Percentiles rank a stretch among this genome's conserved stretches.
These are phyloP conservation scores for Sphaeridia pumilis DNA, from an alignment of 2,888 invertebrate genomes.

Conservation along the genomic window DNA sequence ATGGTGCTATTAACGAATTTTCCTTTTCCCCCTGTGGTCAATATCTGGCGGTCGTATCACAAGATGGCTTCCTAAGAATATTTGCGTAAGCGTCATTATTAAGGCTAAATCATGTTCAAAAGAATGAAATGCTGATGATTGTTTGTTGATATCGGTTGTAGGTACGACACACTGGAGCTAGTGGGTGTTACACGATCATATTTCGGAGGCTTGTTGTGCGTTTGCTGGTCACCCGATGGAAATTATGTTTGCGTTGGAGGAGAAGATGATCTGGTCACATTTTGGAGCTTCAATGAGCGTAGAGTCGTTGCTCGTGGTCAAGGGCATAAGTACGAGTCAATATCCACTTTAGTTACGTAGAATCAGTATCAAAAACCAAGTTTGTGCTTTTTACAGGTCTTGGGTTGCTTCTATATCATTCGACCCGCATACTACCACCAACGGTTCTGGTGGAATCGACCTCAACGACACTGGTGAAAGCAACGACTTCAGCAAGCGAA, in stretches of 20 bases:
- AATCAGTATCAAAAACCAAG: too few species aligned
- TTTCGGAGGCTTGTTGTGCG: constrained; percentile 94
- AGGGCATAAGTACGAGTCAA: constrained; percentile 42
- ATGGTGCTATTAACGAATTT: constrained; percentile 86
- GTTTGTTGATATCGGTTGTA: constrained; percentile 48
- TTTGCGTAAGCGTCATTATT: constrained; percentile 35
- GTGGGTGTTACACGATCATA: constrained; percentile 88
- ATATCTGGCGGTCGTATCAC: constrained; percentile 85
- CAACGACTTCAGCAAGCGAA: constrained; percentile 38
- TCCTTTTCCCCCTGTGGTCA: constrained; percentile 90
- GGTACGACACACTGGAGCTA: constrained; percentile 94
- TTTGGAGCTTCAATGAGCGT: constrained; percentile 87
- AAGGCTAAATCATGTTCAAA: not conserved
- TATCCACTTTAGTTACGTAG: too few species aligned
- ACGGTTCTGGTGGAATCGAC: constrained; percentile 41
- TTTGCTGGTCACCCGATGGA: constrained; percentile 96
- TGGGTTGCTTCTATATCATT: constrained; percentile 98
- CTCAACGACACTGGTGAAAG: constrained; percentile 40
- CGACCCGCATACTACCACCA: constrained; percentile 70
- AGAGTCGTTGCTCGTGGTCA: constrained; percentile 94
- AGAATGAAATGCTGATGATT: not conserved
- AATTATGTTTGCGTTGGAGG: constrained; percentile 93
- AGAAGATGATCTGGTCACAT: constrained; percentile 95
- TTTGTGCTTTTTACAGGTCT: constrained; percentile 40
- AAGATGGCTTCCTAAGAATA: constrained; percentile 87